Evolutionary conservation across 2,797 vertebrate species (phyloP), one percentile per base, ranked within the genome.

Genomic region (Anabacerthia variegaticeps): DNA sequence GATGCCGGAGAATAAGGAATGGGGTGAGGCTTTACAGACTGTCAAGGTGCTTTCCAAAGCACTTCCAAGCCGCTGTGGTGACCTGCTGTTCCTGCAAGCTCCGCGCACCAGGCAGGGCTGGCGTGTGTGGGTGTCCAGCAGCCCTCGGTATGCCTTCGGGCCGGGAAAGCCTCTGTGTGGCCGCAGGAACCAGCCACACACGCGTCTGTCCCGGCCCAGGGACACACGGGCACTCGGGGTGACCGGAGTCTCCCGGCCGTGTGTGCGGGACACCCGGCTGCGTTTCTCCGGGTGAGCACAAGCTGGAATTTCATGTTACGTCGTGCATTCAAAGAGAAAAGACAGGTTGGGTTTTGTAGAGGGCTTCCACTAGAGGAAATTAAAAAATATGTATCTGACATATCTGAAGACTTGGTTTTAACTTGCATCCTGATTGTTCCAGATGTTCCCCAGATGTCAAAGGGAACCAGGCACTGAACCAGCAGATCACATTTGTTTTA

Each of bases 391-490:
- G 77, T 90, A 94, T 89, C 76, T 93, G 95, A 93, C 76, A 52
- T 96, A 67, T 89, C 51, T 73, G 89, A 96, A 84, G 92, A 58
- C 49, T 78, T 30, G 32, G 82, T 86, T 96, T 94, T 92, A 95
- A 90, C 92, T 93, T 34, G 79, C 66, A 76, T 94, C 76, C 87
- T 89, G 91, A 73, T 84, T 62, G 83, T 73, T 92, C 95, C 95
- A 96, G 89, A 87, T 94, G 95, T 95, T 96, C 21, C 67, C 89
- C 96, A 97, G 95, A 97, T 97, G 95, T 95, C 92, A 71, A n/a
- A 82, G 54, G 65, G 72, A 93, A 20, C 28, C 9, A 61, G 49
- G 69, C 78, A 72, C 17, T 21, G 69, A 55, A 90, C 89, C 12
- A 65, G 92, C 37, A 77, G 91, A 88, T 76, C 30, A 19, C 14